A percentile compares a stretch with the other conserved stretches of the same genome.
Evolutionary conservation across 2,113 vertebrate species (phyloP).

Genomic region (Varanus salvator): DNA sequence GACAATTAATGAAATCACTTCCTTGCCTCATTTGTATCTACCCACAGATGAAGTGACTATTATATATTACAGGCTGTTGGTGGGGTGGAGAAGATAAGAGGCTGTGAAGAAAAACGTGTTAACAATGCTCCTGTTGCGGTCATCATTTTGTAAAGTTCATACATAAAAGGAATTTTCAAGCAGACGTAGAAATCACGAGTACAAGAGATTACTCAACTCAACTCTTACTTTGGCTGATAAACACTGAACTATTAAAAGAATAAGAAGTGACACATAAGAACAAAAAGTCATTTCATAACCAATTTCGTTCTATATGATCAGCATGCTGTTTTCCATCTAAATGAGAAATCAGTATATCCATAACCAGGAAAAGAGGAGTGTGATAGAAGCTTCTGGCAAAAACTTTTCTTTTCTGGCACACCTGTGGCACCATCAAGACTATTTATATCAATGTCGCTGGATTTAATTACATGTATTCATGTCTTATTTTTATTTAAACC

Average conservation of each 20-base stretch:
- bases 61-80: not conserved
- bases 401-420: no score
- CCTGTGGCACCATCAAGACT: no score
- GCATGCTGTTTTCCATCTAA: not conserved
- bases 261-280: not conserved
- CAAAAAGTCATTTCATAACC: slow-evolving; percentile 1
- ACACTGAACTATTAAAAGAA: not conserved
- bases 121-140: not conserved
- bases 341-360: not conserved
- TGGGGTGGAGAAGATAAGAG: not conserved
- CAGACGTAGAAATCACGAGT: not conserved
- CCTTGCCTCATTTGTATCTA: not conserved
- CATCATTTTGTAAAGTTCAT: not conserved
- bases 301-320: not conserved
- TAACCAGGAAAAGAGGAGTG: not conserved
- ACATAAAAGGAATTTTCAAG: not conserved
- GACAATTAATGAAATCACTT: slow-evolving; percentile 20
- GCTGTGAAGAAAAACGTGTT: not conserved
- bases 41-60: slow-evolving; percentile 8
- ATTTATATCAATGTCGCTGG: no score
- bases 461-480: no score
- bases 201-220: not conserved
- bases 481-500: no score
- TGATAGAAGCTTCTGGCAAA: not conserved
- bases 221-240: not conserved